Conservation (phyloP, 2,113 vertebrate genomes). For the Prunella fulvescens region DNA sequence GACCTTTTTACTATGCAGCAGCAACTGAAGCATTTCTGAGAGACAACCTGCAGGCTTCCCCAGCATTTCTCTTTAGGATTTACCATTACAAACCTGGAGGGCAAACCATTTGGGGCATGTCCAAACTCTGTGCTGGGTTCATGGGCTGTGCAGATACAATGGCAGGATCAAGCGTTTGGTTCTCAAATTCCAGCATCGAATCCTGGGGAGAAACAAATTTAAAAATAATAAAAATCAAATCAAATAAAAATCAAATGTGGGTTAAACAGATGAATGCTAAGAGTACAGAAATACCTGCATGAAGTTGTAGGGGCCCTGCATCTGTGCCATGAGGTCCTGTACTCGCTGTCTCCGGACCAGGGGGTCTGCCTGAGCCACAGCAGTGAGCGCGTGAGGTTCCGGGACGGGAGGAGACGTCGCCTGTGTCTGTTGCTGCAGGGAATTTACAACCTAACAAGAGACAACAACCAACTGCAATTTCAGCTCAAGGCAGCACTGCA, state of each 20-base stretch:
- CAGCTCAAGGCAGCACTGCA: not conserved
- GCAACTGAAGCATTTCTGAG: not conserved
- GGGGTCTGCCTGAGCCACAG: constrained; percentile 82
- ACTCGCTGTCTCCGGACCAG: constrained; percentile 91
- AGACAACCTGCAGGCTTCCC: not conserved
- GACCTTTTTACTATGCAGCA: not conserved
- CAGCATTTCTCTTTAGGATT: constrained; percentile 1
- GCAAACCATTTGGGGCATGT: constrained; percentile 89
- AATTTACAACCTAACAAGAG: constrained; percentile 77
- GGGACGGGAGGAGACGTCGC: constrained; percentile 78
- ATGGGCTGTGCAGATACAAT: constrained; percentile 98
- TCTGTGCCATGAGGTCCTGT: constrained; percentile 98
- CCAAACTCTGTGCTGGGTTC: constrained; percentile 87
- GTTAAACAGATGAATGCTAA: accelerated
- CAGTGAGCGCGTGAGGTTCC: constrained; percentile 79
- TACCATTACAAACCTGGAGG: constrained; percentile 79
- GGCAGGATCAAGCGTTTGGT: constrained; percentile 92
- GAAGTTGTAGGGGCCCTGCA: constrained; percentile 98
- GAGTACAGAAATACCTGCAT: constrained; percentile 83
- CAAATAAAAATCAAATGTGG: not conserved
- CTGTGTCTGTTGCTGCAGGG: constrained; percentile 82
- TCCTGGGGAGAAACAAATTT: constrained; percentile 69
- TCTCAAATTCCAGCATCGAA: constrained; percentile 97
- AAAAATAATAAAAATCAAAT: not conserved
- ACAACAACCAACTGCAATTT: not conserved